Percentiles rank a stretch among this genome's conserved stretches.
Evolutionary conservation across 2,797 vertebrate species (phyloP).

Genomic region (Cyclopterus lumpus): DNA sequence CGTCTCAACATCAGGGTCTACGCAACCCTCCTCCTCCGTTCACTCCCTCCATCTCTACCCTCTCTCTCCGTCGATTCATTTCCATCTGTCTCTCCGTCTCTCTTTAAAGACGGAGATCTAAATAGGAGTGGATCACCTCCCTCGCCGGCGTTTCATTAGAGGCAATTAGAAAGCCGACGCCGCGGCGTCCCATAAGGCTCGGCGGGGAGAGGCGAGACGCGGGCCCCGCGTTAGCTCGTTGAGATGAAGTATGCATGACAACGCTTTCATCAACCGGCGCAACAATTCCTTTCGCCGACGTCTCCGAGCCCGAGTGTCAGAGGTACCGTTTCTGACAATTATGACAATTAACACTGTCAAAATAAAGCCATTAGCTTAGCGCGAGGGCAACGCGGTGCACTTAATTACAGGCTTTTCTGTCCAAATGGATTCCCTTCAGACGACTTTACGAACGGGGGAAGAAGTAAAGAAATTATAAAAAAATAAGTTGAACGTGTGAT

Average conservation of each 20-base stretch:
- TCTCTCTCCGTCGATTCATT: conserved; percentile 23
- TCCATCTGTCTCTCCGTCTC: conserved; percentile 61
- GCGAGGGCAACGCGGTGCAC: conserved; percentile 76
- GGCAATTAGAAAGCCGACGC: conserved; percentile 81
- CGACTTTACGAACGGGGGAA: conserved; percentile 28
- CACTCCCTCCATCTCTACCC: conserved; percentile 29
- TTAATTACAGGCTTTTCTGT: conserved; percentile 84
- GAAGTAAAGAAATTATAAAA: neutral
- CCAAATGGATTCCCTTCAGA: conserved; percentile 77
- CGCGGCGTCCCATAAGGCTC: conserved; percentile 76
- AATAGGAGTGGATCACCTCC: conserved; percentile 78
- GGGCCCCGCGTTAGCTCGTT: conserved; percentile 74
- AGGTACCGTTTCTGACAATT: conserved; percentile 86
- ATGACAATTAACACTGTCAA: conserved; percentile 88
- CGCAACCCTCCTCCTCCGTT: conserved; percentile 7
- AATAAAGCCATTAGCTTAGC: conserved; percentile 83
- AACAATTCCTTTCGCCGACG: conserved; percentile 73
- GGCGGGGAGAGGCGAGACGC: conserved; percentile 65
- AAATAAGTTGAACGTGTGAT: conserved; percentile 28
- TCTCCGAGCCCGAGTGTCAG: conserved; percentile 77
- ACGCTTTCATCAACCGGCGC: conserved; percentile 80
- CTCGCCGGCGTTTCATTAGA: conserved; percentile 81
- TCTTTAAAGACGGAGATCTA: conserved; percentile 75
- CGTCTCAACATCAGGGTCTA: conserved; percentile 11
- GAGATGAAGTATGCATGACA: conserved; percentile 82